Evolutionary conservation across 2,888 invertebrate species (phyloP), one percentile per base, ranked within the genome.

Genomic region (Deilephila porcellus): DNA sequence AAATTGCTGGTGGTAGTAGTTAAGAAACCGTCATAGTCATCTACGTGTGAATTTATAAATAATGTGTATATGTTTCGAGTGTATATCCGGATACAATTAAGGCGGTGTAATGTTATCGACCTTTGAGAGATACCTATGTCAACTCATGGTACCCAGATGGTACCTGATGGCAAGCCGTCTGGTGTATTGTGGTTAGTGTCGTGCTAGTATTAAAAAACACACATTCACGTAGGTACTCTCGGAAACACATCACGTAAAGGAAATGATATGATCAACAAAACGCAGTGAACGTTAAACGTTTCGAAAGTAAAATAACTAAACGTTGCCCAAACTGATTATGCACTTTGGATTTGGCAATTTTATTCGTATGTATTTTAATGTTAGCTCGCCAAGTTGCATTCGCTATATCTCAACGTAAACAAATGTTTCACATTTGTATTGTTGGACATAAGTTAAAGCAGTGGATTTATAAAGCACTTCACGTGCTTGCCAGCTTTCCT

Each of bases 301-400:
- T 64, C 45, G 67, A 67, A 67, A 67, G n/a, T 20, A 52, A 64
- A 29, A 52, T 52, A 25, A 67, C 67, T 52, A 25, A 45, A 45
- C 63, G n/a, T 67, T 67, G 67, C 67, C 45, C 37, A 63, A 63
- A 67, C 52, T 67, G 64, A 20, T 64, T 64, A 45, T 67, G 67
- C 67, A 52, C 67, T 67, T 52, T 52, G 67, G 45, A 67, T 67
- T 67, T 67, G 14, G 45, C 45, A 67, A 63, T 34, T 37, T 64
- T 34, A 37, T 64, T 45, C 67, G 52, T 67, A 25, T 29, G 52
- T 67, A 52, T 67, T 67, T 67, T 45, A 11, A 45, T 64, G 25
- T 45, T 25, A 64, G 2, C 45, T 45, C 45, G 45, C 45, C 8
- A 34, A 63, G 32, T 20, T 37, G 63, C 14, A 17, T n/a, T 11